phyloP scores from a whole-genome alignment of 2,888 invertebrate species.

The Ochropleura plecta region DNA sequence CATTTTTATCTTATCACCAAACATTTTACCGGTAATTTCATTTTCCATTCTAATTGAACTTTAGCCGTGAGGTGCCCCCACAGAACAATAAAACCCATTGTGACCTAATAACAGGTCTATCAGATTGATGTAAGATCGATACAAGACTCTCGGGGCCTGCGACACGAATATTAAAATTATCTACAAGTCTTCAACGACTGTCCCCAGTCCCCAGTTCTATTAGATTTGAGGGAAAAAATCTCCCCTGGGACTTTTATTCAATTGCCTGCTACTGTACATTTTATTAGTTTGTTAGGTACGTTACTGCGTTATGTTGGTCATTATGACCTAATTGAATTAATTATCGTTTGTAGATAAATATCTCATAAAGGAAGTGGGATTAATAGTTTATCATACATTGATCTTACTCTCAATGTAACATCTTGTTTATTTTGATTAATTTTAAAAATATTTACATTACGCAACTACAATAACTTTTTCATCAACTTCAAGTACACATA shows the following conservation, averaged over 20 bases:
- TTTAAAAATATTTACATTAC: neutral
- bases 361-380: neutral
- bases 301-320: constrained; percentile 43
- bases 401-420: neutral
- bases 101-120: constrained; percentile 75
- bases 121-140: constrained; percentile 75
- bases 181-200: constrained; percentile 76
- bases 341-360: constrained; percentile 6
- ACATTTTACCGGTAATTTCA: neutral
- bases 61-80: neutral
- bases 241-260: constrained; percentile 84
- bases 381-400: constrained; percentile 1
- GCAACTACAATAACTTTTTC: constrained; percentile 10
- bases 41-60: constrained; percentile 1
- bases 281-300: constrained; percentile 67
- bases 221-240: constrained; percentile 81
- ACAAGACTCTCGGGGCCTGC: constrained; percentile 74
- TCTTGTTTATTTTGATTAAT: neutral
- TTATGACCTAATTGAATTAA: constrained; percentile 32
- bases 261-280: constrained; percentile 80
- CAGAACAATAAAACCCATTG: constrained; percentile 45
- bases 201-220: constrained; percentile 77
- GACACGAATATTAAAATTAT: constrained; percentile 88
- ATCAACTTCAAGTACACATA: neutral
- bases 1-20: neutral